Conservation (phyloP, 2,888 invertebrate species). For the Eristalis arbustorum region DNA sequence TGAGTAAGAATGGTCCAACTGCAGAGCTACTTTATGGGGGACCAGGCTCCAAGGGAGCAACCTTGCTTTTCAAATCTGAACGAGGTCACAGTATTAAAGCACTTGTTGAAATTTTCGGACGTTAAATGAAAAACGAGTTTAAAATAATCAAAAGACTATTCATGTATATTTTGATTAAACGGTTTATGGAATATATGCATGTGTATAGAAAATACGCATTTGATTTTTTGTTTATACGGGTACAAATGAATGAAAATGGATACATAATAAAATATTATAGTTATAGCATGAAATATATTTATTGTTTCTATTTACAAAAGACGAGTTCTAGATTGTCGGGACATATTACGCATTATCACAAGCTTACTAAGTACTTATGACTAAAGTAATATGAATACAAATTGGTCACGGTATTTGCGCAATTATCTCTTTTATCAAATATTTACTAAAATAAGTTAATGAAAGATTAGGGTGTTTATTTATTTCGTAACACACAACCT, state of each 20-base stretch:
- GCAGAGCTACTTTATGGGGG: slow-evolving; percentile 79
- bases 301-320: too few relatives aligned
- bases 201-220: neutral
- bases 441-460: neutral
- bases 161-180: neutral
- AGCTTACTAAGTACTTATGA: too few relatives aligned
- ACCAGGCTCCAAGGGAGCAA: slow-evolving; percentile 78
- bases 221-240: neutral
- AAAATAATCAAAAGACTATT: neutral
- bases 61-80: slow-evolving; percentile 80
- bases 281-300: too few relatives aligned
- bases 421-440: neutral
- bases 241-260: neutral
- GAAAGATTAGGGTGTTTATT: neutral
- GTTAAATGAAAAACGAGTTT: slow-evolving; percentile 18
- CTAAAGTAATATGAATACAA: too few relatives aligned
- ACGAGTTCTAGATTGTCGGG: too few relatives aligned
- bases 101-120: slow-evolving; percentile 78
- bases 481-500: neutral
- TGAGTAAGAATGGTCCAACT: slow-evolving; percentile 76
- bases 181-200: neutral
- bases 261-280: too few relatives aligned
- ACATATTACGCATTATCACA: too few relatives aligned
- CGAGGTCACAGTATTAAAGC: slow-evolving; percentile 80
- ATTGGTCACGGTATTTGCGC: neutral